These are phyloP conservation scores for Zalophus californianus DNA, from an alignment of 2,797 vertebrate genomes.

Conservation along the genomic window DNA sequence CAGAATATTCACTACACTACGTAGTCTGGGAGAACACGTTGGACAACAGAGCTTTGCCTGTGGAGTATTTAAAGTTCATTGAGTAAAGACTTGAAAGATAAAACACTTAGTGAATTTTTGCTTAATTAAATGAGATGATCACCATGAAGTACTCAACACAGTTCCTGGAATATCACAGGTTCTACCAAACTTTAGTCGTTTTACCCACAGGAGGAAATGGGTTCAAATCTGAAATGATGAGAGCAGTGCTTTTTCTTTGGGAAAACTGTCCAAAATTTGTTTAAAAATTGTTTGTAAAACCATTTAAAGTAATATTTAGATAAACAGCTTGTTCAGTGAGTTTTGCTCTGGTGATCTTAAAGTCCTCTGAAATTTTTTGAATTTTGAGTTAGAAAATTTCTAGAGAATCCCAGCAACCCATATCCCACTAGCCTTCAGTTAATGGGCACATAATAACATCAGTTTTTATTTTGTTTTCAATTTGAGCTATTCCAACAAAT, in stretches of 20 bases:
- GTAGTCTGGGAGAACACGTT: background rate
- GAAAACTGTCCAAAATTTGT: background rate
- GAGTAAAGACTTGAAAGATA: background rate
- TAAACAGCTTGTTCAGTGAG: background rate
- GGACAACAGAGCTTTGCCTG: background rate
- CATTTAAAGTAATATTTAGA: background rate
- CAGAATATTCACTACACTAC: background rate
- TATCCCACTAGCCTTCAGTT: background rate
- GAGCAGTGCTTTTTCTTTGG: background rate
- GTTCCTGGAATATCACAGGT: background rate
- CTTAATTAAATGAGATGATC: background rate
- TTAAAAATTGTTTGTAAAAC: background rate
- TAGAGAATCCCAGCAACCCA: background rate
- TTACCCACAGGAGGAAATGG: background rate
- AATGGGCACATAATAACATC: background rate
- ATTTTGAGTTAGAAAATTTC: conserved; percentile 32
- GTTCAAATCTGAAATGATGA: background rate
- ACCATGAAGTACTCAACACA: background rate
- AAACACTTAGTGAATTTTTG: background rate
- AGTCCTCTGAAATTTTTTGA: background rate
- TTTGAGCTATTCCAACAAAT: background rate
- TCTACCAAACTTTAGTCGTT: background rate
- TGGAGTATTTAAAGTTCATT: background rate
- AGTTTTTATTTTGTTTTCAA: conserved; percentile 29
- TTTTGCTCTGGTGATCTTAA: conserved; percentile 30